Evolutionary conservation across 2,797 vertebrate species (phyloP), one percentile per base, ranked within the genome.

Genomic region (Leptatherina wallacei): DNA sequence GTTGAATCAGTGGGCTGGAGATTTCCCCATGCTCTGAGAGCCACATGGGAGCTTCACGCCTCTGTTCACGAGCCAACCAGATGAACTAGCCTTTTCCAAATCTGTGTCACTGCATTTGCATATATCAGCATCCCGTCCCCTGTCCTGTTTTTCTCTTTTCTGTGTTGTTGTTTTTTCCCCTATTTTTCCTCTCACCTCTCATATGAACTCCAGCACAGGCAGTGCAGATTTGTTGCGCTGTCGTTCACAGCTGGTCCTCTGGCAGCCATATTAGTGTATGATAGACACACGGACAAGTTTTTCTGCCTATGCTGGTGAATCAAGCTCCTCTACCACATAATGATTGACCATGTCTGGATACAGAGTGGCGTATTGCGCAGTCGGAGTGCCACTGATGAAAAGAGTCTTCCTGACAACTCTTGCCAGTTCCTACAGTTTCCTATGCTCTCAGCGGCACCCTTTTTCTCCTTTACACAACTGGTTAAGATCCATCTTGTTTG

Each of bases 1-100:
- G 95, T 96, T 95, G 95, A 95, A 95, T 96, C 95, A 96, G 94
- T 92, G 95, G 95, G 95, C 95, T 95, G 94, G 94, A 96, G 95
- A 95, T 94, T 94, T 95, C 96, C 95, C 95, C 93, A 66, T 94
- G 95, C 95, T 90, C 95, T 95, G 91, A 94, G 95, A 95, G 96
- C 95, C 95, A 95, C 94, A 80, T 84, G 87, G 90, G 91, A 87
- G 79, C 95, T 95, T 95, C 95, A 95, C 93, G 95, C 96, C 95
- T 96, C 95, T 94, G 95, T 94, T 95, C 95, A 95, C 93, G 90
- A 93, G 94, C 95, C 96, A 96, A 90, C 90, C 89, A 88, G 78
- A 92, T 82, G 82, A 90, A 76, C 88, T 86, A 82, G 84, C 90
- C 85, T 90, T 91, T 90, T 88, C 81, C 84, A 91, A 91, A 89